Conservation (phyloP, 2,113 vertebrate genomes). For the Corythornis madagascariensis region DNA sequence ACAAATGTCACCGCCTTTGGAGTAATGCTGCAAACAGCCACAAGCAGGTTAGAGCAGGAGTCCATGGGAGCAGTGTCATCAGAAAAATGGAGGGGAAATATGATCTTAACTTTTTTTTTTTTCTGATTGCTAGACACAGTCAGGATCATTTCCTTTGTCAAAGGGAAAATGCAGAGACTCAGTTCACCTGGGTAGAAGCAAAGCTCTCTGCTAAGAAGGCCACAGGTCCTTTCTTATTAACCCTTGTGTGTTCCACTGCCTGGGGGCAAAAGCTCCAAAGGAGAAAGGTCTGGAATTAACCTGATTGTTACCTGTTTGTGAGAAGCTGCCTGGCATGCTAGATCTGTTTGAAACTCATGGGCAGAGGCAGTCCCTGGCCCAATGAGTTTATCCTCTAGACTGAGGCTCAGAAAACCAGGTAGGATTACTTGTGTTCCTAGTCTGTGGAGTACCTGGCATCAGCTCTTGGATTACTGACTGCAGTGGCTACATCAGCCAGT, state of each 20-base stretch:
- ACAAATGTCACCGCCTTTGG: background rate
- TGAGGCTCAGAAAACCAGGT: fast-evolving
- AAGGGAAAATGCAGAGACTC: background rate
- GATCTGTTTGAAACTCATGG: background rate
- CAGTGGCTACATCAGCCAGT: background rate
- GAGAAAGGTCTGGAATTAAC: background rate
- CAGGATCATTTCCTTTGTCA: background rate
- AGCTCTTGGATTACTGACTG: background rate
- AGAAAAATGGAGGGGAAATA: background rate
- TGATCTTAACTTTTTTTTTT: background rate
- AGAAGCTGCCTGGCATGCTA: background rate
- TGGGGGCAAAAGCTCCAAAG: background rate
- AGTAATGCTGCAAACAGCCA: background rate
- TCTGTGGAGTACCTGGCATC: background rate
- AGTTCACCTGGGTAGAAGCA: background rate
- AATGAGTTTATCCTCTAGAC: background rate
- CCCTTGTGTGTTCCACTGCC: background rate
- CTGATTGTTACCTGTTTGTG: background rate
- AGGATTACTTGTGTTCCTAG: background rate
- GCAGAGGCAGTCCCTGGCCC: background rate
- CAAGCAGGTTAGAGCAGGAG: background rate
- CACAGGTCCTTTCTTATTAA: background rate
- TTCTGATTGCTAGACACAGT: background rate
- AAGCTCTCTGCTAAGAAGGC: background rate
- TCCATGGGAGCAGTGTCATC: background rate